Evolutionary conservation across 2,113 vertebrate genomes (phyloP).

Genomic region (Takifugu flavidus): DNA sequence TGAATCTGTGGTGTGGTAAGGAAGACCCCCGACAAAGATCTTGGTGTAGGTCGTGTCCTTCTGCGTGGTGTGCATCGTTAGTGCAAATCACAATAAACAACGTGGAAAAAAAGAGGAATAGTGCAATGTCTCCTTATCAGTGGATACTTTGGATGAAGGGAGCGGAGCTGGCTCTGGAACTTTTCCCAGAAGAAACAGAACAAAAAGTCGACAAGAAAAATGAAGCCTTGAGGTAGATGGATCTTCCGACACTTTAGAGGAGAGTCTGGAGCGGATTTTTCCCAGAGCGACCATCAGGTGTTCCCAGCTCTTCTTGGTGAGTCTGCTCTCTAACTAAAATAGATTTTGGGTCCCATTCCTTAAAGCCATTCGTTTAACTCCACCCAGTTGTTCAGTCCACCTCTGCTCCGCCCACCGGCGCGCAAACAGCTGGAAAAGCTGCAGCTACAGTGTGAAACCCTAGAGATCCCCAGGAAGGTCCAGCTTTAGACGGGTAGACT

Average conservation of each 20-base stretch:
- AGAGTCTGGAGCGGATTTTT: conserved; percentile 68
- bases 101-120: conserved; percentile 38
- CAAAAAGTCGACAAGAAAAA: conserved; percentile 32
- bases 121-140: conserved; percentile 71
- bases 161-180: conserved; percentile 32
- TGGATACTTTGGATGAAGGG: conserved; percentile 38
- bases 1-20: conserved; percentile 97
- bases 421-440: conserved; percentile 69
- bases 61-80: conserved; percentile 96
- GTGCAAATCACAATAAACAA: conserved; percentile 68
- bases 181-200: conserved; percentile 38
- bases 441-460: conserved; percentile 10
- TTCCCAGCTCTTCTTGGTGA: conserved; percentile 67
- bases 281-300: conserved; percentile 71
- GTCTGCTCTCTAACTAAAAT: conserved; percentile 70
- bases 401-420: conserved; percentile 58
- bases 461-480: no score
- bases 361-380: conserved; percentile 65
- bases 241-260: conserved; percentile 54
- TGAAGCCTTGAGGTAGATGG: conserved; percentile 71
- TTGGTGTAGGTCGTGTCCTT: conserved; percentile 98
- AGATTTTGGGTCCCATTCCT: conserved; percentile 70
- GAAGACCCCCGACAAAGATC: conserved; percentile 96
- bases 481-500: no score
- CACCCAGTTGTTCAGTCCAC: conserved; percentile 57